Base-by-base conservation (phyloP, 2,113 vertebrate species). In the Poicephalus gulielmi region DNA sequence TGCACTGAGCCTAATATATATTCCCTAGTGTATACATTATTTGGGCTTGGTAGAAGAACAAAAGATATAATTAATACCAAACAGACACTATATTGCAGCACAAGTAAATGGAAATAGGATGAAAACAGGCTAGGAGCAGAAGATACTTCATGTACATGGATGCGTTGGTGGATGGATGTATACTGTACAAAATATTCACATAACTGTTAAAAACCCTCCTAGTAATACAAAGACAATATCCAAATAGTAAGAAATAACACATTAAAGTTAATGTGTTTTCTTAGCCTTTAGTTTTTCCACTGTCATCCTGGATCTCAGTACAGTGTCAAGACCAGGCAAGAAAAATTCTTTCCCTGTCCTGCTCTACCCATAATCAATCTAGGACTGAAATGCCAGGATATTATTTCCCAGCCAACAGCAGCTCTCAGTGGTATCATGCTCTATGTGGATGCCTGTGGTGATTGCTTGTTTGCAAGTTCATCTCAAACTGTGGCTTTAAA, bases 401-500 rank as follows among this genome's bases (percentile, higher is more conserved):
- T 9, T 66, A 33, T 75, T 88, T 73, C 24, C 49, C 37, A 67
- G 17, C 13, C 17, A 71, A 33, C 8, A 69, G 11, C 43, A 83
- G 0, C 2, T 83, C 4, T 57, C 44, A 79, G 23, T 37, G n/a
- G 39, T 13, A 84, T 7, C 0, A 0, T 49, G 11, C 9, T 49
- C 10, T 37, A 2, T 2, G 0, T 27, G 30, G 35, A 14, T 80
- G 22, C 39, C 46, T 79, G 41, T 44, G 16, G 13, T 22, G 7
- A 22, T 25, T 12, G 3, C 3, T 44, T 69, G 82, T 82, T n/a
- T 67, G 13, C 25, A 80, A 43, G 31, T 41, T 11, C 37, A 31
- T 41, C 25, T 24, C 37, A 77, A 88, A 49, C 14, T 16, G 6
- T 52, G 53, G 37, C 31, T 77, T 75, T 60, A 28, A 71, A 79